A percentile compares a stretch with the other conserved stretches of the same genome.
phyloP scores from a whole-genome alignment of 2,888 invertebrate genomes.

The Scaptomyza polygonia region DNA sequence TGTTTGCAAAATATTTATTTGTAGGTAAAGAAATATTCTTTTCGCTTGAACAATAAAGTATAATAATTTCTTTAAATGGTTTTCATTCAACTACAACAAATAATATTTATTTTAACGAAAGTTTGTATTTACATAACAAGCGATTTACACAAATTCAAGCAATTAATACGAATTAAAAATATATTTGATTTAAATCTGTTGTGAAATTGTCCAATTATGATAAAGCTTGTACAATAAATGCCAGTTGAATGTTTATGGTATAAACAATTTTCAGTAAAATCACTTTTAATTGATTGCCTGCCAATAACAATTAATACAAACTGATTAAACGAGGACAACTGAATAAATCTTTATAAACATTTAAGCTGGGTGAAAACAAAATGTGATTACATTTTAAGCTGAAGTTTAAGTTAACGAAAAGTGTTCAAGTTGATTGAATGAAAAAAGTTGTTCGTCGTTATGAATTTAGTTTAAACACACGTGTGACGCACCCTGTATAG shows the following conservation, averaged over 20 bases:
- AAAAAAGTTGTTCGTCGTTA: background rate
- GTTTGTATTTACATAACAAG: background rate
- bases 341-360: too few species aligned
- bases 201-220: background rate
- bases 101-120: too few species aligned
- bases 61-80: too few species aligned
- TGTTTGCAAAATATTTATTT: background rate
- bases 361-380: too few species aligned
- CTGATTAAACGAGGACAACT: too few species aligned
- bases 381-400: too few species aligned
- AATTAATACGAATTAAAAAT: background rate
- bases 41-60: too few species aligned
- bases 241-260: background rate
- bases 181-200: background rate
- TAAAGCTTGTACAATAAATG: background rate
- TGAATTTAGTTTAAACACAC: background rate
- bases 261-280: background rate
- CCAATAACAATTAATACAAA: too few species aligned
- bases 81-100: too few species aligned
- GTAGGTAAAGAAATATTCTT: background rate
- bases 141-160: background rate
- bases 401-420: background rate
- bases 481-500: slow-evolving; percentile 44
- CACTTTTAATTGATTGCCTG: too few species aligned
- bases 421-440: background rate